Conservation (phyloP, 1,140 invertebrate genomes). For the Drosophila athabasca region DNA sequence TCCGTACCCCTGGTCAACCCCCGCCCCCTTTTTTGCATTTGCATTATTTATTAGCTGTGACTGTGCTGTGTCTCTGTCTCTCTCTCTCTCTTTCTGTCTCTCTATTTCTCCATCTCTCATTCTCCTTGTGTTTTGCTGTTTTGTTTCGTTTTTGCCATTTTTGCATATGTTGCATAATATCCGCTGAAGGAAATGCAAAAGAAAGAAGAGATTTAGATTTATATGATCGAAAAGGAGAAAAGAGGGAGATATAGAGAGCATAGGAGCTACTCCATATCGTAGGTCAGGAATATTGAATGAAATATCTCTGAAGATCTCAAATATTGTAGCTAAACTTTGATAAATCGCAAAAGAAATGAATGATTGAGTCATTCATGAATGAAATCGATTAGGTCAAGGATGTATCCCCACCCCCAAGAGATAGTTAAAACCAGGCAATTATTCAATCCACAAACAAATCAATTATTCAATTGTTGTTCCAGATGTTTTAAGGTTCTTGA, state of each 20-base stretch:
- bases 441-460: no score
- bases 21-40: constrained; percentile 59
- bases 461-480: no score
- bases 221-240: constrained; percentile 10
- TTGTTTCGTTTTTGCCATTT: constrained; percentile 63
- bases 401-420: no score
- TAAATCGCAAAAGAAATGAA: no score
- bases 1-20: background rate
- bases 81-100: background rate
- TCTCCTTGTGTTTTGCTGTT: constrained; percentile 13
- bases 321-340: no score
- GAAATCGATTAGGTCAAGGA: no score
- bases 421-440: no score
- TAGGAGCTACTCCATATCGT: constrained; percentile 18
- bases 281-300: constrained; percentile 51
- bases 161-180: constrained; percentile 76
- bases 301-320: constrained; percentile 2
- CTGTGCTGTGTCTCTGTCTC: constrained; percentile 22
- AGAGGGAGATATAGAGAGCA: constrained; percentile 1
- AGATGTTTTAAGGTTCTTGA: no score
- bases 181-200: constrained; percentile 50
- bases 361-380: no score
- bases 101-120: constrained; percentile 1
- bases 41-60: constrained; percentile 78
- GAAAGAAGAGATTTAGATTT: constrained; percentile 1